Evolutionary conservation across 2,797 vertebrate species (phyloP).

Genomic region (Pristis pectinata): DNA sequence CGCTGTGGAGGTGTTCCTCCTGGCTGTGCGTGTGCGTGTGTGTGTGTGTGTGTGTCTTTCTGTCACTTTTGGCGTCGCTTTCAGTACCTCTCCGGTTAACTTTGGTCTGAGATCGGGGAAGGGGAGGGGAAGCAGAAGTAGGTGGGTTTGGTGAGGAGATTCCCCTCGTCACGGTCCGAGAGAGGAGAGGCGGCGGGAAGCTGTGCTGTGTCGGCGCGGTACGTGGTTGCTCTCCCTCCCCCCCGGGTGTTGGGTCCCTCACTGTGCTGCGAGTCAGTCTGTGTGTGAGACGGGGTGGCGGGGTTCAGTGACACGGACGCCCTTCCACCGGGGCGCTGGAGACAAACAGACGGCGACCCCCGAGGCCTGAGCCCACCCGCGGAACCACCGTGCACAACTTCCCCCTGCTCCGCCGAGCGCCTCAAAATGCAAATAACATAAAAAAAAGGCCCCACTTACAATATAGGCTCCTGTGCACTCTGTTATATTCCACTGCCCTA

Average conservation of each 20-base stretch:
- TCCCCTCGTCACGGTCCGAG: not conserved
- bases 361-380: not conserved
- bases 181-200: not conserved
- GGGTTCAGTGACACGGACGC: not conserved
- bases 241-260: not conserved
- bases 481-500: not conserved
- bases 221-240: not conserved
- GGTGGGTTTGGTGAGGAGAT: not conserved
- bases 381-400: not conserved
- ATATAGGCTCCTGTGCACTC: not conserved
- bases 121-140: not conserved
- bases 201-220: not conserved
- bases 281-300: not conserved
- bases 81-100: not conserved
- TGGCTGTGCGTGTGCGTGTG: not conserved
- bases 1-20: not conserved
- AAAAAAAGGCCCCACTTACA: not conserved
- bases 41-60: not conserved
- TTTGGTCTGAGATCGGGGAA: not conserved
- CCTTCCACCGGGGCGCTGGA: not conserved
- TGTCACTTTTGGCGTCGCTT: not conserved
- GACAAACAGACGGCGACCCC: not conserved
- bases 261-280: not conserved
- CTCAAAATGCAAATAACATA: not conserved
- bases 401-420: not conserved